A percentile compares a stretch with the other conserved stretches of the same genome.
phyloP scores from a whole-genome alignment of 2,797 vertebrate genomes.

The Emydoidea blandingii region DNA sequence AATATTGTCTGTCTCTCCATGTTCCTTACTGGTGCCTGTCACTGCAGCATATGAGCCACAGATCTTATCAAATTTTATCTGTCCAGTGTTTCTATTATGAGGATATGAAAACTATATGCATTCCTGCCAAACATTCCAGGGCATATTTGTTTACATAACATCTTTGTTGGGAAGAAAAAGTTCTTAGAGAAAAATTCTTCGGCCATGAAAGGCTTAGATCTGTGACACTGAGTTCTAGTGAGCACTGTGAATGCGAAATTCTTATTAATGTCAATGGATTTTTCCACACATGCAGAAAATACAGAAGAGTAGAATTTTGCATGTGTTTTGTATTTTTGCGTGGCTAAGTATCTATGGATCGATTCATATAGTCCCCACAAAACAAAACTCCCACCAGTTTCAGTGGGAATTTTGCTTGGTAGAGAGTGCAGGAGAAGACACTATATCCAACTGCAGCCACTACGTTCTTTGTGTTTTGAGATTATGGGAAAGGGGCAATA shows the following conservation, averaged over 20 bases:
- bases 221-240: not conserved
- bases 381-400: not conserved
- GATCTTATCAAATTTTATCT: not conserved
- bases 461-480: not conserved
- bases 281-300: not conserved
- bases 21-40: not conserved
- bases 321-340: not conserved
- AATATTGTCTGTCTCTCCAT: not conserved
- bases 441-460: not conserved
- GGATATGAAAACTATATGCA: not conserved
- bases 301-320: not conserved
- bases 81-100: no score
- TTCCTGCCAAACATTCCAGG: not conserved
- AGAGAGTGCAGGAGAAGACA: not conserved
- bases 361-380: not conserved
- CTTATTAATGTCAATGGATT: not conserved
- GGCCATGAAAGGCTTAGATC: not conserved
- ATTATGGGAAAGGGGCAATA: not conserved
- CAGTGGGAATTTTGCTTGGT: not conserved
- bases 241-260: rapidly evolving
- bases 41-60: not conserved
- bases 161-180: not conserved
- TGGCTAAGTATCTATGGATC: not conserved
- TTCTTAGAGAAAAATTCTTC: not conserved
- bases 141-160: not conserved